Percentiles rank a stretch among this genome's conserved stretches.
These are phyloP conservation scores for Gallinago stenura DNA, from an alignment of 2,797 vertebrate species.

Conservation along the genomic window DNA sequence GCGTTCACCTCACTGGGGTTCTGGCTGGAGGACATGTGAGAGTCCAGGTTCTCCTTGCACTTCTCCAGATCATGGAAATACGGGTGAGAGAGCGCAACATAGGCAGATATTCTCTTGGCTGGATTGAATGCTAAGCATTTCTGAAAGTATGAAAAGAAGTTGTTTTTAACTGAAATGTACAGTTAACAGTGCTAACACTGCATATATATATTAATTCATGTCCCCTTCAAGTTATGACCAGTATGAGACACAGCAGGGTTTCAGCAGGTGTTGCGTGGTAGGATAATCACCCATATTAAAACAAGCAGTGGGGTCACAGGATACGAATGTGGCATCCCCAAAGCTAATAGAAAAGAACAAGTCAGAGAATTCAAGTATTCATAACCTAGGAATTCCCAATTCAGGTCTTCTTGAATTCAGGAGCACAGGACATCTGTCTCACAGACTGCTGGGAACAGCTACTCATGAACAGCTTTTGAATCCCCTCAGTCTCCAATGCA, in stretches of 20 bases:
- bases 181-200: background rate
- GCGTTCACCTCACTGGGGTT: conserved; percentile 90
- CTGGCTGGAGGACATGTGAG: conserved; percentile 88
- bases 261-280: background rate
- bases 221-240: background rate
- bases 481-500: background rate
- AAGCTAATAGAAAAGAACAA: background rate
- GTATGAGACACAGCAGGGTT: background rate
- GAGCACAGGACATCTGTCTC: background rate
- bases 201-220: background rate
- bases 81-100: conserved; percentile 91
- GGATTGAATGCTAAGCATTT: conserved; percentile 97
- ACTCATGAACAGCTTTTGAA: background rate
- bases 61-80: conserved; percentile 96
- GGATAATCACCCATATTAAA: background rate
- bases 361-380: background rate
- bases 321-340: background rate
- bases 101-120: conserved; percentile 94
- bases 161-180: background rate
- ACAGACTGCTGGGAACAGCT: background rate
- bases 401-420: background rate
- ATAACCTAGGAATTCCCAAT: background rate
- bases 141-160: conserved; percentile 78
- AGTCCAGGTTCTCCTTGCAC: conserved; percentile 88
- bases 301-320: background rate